A percentile compares a stretch with the other conserved stretches of the same genome.
phyloP scores from a whole-genome alignment of 2,113 vertebrate species.

The Cervus canadensis region DNA sequence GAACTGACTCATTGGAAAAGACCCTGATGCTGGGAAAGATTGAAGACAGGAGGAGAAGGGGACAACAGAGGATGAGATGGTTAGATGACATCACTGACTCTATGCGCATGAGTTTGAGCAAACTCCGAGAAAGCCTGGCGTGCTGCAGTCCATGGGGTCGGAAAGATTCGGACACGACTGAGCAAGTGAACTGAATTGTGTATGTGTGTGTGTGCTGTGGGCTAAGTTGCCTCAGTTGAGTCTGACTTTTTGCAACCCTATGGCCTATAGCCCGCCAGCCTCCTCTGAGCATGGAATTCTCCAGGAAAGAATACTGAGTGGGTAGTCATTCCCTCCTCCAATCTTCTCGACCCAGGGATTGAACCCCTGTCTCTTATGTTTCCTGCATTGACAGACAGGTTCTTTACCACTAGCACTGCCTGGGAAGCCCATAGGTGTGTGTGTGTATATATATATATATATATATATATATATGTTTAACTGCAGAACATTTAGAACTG shows the following conservation, averaged over 20 bases:
- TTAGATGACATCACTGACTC: background rate
- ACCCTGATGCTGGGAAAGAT: background rate
- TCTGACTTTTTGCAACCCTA: background rate
- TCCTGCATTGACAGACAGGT: background rate
- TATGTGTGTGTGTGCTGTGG: background rate
- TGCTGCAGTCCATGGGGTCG: background rate
- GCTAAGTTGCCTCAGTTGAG: background rate
- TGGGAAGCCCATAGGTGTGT: background rate
- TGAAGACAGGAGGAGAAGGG: background rate
- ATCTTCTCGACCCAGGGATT: background rate
- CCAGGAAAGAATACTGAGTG: background rate
- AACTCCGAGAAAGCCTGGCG: background rate
- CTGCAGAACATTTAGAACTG: background rate
- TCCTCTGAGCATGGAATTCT: background rate
- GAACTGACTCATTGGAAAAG: background rate
- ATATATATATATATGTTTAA: background rate
- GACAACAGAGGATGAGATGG: background rate
- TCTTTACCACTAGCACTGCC: background rate
- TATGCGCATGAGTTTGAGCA: background rate
- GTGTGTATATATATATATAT: too few relatives aligned
- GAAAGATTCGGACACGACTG: background rate
- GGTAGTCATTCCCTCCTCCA: background rate
- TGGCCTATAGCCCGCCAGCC: background rate
- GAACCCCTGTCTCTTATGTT: background rate
- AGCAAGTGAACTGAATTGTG: background rate